Base-by-base conservation (phyloP, 2,888 invertebrate species). In the Spilosoma lubricipeda region DNA sequence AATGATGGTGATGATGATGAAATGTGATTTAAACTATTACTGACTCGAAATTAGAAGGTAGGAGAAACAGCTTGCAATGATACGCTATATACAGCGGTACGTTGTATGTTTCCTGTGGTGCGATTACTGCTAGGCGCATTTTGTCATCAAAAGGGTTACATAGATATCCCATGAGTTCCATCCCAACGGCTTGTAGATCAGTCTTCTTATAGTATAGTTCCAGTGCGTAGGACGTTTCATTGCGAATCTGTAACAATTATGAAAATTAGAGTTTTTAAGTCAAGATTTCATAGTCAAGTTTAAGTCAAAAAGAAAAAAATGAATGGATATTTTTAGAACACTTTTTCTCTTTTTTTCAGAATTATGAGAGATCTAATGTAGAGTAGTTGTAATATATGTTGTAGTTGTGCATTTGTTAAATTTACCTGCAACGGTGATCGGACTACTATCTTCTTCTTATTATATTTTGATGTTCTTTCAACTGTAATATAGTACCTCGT, bases 81-180 rank as follows among this genome's bases (percentile, higher is more conserved):
- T 98, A 98, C 2, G 98, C 98, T 71, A 98, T 97, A 86, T 97
- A 97, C 65, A 98, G 93, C 1, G 98, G 98, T 42, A 98, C 97
- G 84, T 97, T 97, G 90, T 97, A 98, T 0, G 96, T 96, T 85
- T 98, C 97, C 82, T 97, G 97, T 0, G 98, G 97, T 74, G 97
- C 97, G 33, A 98, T 93, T 39, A 97, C 97, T 0, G 97, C 96
- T 70, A 98, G 95, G 71, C 97, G 95, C 94, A 97, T 97, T 76
- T 97, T 97, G 77, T 97, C 97, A 80, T 97, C 97, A 88, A 98
- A 98, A 0, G 98, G 98, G 90, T 98, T 98, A 20, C 96, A 96
- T 15, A 97, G 95, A 70, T 97, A 96, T 0, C 97, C 97, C 13
- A 97, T 95, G 11, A 96, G 95, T 64, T 96, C 96, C 4, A 96